These are phyloP conservation scores for Schlechtendalia chinensis DNA, from an alignment of 1,140 invertebrate species.

Conservation along the genomic window DNA sequence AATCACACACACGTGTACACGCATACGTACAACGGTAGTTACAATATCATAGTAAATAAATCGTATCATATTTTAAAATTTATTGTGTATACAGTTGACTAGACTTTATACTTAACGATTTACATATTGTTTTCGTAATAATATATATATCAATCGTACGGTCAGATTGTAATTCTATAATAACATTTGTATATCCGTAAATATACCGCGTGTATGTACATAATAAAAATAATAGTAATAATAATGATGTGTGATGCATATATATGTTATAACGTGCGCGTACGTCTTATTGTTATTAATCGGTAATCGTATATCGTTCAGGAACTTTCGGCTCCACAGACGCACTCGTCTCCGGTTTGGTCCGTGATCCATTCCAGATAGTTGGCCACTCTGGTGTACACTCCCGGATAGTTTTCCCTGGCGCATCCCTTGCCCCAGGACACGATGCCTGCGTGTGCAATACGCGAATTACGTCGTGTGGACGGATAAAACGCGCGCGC, in stretches of 20 bases:
- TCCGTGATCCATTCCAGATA: constrained; percentile 69
- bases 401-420: constrained; percentile 69
- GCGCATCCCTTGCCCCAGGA: constrained; percentile 79
- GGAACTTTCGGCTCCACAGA: constrained; percentile 55
- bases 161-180: too few species aligned
- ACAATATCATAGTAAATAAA: too few species aligned
- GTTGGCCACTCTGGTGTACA: constrained; percentile 71
- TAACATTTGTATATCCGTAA: neutral
- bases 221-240: neutral
- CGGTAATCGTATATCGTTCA: too few species aligned
- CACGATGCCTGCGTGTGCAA: constrained; percentile 62
- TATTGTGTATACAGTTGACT: too few species aligned
- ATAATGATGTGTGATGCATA: neutral
- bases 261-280: too few species aligned
- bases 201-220: constrained; percentile 11
- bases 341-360: constrained; percentile 60
- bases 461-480: neutral
- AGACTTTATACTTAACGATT: too few species aligned
- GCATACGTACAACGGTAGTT: too few species aligned
- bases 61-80: too few species aligned
- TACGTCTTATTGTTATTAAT: too few species aligned
- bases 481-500: too few species aligned
- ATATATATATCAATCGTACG: too few species aligned
- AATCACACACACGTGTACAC: neutral
- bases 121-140: too few species aligned